phyloP scores from a whole-genome alignment of 1,140 invertebrate species.

The Proctacanthus coquilletti region DNA sequence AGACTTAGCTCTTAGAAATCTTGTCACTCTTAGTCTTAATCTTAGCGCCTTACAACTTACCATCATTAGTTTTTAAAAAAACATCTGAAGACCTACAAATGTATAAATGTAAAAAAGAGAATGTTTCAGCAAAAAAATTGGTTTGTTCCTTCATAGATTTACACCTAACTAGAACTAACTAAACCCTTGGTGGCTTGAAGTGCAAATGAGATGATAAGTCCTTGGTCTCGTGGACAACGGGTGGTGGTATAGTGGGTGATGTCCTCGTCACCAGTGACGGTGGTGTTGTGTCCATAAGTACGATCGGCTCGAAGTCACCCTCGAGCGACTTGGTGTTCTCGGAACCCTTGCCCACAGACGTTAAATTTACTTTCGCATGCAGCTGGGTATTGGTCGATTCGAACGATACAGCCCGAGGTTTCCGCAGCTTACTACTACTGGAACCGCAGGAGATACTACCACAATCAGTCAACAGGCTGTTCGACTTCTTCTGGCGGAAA shows the following conservation, averaged over 20 bases:
- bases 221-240: background rate
- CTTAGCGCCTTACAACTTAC: too few species aligned
- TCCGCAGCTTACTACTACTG: background rate
- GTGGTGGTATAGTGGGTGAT: constrained; percentile 7
- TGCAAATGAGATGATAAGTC: background rate
- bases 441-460: background rate
- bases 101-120: too few species aligned
- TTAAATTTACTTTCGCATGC: background rate
- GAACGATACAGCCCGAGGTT: constrained; percentile 2
- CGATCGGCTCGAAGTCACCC: background rate
- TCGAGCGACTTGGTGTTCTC: constrained; percentile 2
- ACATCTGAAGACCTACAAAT: too few species aligned
- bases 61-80: too few species aligned
- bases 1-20: too few species aligned
- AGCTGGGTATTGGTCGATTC: constrained; percentile 7
- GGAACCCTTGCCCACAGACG: constrained; percentile 11
- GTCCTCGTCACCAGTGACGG: background rate
- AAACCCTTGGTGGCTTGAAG: constrained; percentile 1
- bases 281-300: constrained; percentile 13
- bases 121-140: too few species aligned
- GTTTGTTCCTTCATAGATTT: too few species aligned
- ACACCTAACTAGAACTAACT: too few species aligned
- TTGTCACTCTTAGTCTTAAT: too few species aligned
- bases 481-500: background rate
- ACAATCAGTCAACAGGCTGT: background rate